Percentiles rank a stretch among this genome's conserved stretches.
Evolutionary conservation across 1,140 invertebrate species (phyloP).

Genomic region (Leptinotarsa texana): DNA sequence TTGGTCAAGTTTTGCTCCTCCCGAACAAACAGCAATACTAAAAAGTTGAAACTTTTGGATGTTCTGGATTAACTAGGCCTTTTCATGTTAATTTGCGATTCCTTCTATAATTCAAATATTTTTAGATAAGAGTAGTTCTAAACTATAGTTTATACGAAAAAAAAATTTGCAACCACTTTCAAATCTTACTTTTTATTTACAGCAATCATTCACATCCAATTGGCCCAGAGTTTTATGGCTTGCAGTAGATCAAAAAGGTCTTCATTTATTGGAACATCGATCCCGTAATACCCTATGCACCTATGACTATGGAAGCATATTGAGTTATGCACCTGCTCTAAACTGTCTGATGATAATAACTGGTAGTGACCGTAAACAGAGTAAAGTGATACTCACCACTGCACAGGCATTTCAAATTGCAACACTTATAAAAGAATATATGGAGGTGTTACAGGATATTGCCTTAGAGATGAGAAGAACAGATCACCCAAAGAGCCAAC

Average conservation of each 20-base stretch:
- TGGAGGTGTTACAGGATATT: conserved; percentile 70
- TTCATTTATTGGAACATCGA: conserved; percentile 87
- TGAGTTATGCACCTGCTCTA: conserved; percentile 85
- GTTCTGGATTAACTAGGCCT: no score
- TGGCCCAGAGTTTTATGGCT: conserved; percentile 91
- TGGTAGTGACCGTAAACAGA: conserved; percentile 82
- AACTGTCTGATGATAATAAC: conserved; percentile 91
- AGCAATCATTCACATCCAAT: conserved; percentile 95
- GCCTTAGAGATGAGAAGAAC: conserved; percentile 44
- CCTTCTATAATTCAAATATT: no score
- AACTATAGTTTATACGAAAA: no score
- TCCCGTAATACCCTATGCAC: conserved; percentile 85
- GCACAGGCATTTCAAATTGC: conserved; percentile 84
- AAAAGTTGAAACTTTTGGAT: no score
- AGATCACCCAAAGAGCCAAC: conserved; percentile 49
- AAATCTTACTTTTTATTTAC: conserved; percentile 33
- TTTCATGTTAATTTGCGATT: no score
- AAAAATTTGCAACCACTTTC: no score
- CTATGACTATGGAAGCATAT: conserved; percentile 84
- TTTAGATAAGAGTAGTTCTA: no score
- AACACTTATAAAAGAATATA: conserved; percentile 90
- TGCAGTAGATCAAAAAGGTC: conserved; percentile 89
- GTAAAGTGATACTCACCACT: conserved; percentile 69
- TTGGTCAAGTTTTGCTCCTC: no score
- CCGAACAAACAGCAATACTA: no score